A percentile compares a stretch with the other conserved stretches of the same genome.
Conservation (phyloP, 2,113 vertebrate genomes). For the Rhinichthys klamathensis region DNA sequence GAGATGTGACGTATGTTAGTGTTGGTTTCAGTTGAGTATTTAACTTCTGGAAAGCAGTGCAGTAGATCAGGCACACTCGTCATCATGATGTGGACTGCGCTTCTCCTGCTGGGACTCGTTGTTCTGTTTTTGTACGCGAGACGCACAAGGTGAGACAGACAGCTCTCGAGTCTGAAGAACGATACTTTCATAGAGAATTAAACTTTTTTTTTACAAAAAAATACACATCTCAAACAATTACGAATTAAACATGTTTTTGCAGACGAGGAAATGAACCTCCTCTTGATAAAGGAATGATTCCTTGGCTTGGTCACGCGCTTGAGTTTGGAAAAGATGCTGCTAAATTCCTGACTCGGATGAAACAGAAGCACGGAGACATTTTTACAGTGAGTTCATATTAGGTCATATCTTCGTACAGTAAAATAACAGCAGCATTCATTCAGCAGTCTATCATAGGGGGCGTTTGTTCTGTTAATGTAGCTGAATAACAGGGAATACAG, state of each 20-base stretch:
- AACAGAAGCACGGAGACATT: conserved; percentile 85
- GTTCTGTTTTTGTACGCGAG: conserved; percentile 56
- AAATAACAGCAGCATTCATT: not conserved
- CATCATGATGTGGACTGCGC: conserved; percentile 69
- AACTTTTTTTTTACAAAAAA: not conserved
- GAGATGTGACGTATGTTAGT: not conserved
- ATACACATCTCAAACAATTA: not conserved
- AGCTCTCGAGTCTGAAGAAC: not conserved
- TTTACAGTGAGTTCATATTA: conserved; percentile 78
- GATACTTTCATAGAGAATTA: not conserved
- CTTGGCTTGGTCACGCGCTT: conserved; percentile 86
- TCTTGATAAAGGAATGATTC: conserved; percentile 81
- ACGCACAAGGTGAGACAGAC: conserved; percentile 69
- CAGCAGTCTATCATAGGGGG: not conserved
- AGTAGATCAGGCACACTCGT: not conserved
- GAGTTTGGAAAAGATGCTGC: conserved; percentile 84
- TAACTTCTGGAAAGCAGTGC: not conserved
- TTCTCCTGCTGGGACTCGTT: conserved; percentile 61
- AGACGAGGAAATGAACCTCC: conserved; percentile 83
- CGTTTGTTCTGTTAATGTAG: not conserved
- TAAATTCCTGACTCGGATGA: conserved; percentile 83
- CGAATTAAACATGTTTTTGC: conserved; percentile 12
- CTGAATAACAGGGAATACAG: not conserved
- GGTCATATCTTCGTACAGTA: not conserved
- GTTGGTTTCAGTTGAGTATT: not conserved